These are phyloP conservation scores for Porites evermanni DNA, from an alignment of 92 coral and sea anemone genomes.

Conservation along the genomic window DNA sequence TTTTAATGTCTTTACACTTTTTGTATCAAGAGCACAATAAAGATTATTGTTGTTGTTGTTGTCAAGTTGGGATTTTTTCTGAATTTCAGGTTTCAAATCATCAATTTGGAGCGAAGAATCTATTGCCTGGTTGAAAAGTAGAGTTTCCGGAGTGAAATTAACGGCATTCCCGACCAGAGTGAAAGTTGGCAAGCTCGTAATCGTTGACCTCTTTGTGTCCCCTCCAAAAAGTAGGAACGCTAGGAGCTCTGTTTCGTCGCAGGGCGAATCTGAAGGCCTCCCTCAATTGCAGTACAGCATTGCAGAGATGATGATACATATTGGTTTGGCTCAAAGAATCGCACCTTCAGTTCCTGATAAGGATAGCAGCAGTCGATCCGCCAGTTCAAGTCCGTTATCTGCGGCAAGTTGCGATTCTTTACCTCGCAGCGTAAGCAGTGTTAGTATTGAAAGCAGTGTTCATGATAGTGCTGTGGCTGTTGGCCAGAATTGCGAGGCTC, in stretches of 20 bases:
- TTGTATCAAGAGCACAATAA: too few species aligned
- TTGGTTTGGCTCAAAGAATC: conserved; percentile 73
- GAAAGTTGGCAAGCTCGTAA: conserved; percentile 56
- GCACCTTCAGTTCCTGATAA: conserved; percentile 3
- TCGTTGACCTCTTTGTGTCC: conserved; percentile 66
- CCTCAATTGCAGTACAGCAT: conserved; percentile 78
- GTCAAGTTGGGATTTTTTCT: too few species aligned
- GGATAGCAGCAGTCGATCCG: conserved; percentile 29
- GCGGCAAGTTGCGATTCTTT: conserved; percentile 57
- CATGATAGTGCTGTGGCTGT: conserved; percentile 38
- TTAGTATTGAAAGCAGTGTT: conserved; percentile 64
- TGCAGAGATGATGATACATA: conserved; percentile 71
- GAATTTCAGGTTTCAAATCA: conserved; percentile 1
- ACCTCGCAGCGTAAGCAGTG: conserved; percentile 57
- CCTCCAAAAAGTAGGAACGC: conserved; percentile 19
- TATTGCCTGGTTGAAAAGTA: conserved; percentile 72
- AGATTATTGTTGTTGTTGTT: too few species aligned
- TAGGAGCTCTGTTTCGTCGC: conserved; percentile 12
- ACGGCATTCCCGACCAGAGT: conserved; percentile 76
- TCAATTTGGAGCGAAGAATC: conserved; percentile 78
- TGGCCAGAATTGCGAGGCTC: conserved; percentile 13
- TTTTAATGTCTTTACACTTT: too few species aligned
- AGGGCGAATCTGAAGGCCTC: conserved; percentile 1
- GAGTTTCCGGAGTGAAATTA: conserved; percentile 81
- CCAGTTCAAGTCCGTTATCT: conserved; percentile 65